These are phyloP conservation scores for Pristionchus fissidentatus DNA, from an alignment of 2,888 invertebrate species.

Conservation along the genomic window DNA sequence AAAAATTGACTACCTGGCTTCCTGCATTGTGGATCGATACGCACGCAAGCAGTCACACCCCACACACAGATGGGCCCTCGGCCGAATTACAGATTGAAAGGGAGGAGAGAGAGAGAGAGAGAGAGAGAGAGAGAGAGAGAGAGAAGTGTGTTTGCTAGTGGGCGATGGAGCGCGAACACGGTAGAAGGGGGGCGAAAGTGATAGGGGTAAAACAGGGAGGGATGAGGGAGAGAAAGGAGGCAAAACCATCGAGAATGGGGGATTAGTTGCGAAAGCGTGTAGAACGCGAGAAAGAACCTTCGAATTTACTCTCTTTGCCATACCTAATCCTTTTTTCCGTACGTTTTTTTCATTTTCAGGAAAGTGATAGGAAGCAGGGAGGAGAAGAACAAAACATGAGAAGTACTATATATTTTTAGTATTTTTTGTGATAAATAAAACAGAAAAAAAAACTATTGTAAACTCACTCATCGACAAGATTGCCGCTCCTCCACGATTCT, in stretches of 20 bases:
- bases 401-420: neutral
- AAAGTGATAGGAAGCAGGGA: neutral
- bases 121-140: neutral
- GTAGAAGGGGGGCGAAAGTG: neutral
- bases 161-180: neutral
- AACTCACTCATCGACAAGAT: slow-evolving; percentile 28
- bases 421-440: neutral
- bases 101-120: neutral
- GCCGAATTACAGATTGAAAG: slow-evolving; percentile 10
- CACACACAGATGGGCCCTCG: neutral
- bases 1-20: neutral
- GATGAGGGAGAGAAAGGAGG: neutral
- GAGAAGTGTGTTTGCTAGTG: neutral
- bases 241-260: neutral
- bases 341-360: too few species aligned
- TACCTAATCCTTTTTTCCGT: too few species aligned
- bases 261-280: neutral
- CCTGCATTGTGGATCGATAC: slow-evolving; percentile 3
- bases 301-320: too few species aligned
- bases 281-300: neutral
- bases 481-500: slow-evolving; percentile 39
- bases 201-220: neutral
- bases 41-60: neutral
- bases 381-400: neutral
- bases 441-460: neutral